phyloP scores from a whole-genome alignment of 2,113 vertebrate species.

The Vulpes ferrilata region DNA sequence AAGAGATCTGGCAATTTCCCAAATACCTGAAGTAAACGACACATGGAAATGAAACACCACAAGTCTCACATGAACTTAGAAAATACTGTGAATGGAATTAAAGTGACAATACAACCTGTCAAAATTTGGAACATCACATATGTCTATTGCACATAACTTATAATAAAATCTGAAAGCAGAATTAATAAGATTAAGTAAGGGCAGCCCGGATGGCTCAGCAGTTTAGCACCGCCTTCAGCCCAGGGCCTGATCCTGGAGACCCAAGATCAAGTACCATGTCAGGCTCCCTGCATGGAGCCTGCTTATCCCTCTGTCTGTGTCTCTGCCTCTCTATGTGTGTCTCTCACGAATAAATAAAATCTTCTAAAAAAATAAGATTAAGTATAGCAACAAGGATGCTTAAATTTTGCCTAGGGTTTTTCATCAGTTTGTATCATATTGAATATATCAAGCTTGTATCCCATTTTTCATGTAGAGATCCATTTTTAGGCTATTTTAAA shows the following conservation, averaged over 20 bases:
- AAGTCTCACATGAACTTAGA: background rate
- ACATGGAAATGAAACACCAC: background rate
- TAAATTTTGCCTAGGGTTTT: background rate
- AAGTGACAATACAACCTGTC: background rate
- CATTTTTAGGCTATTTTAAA: background rate
- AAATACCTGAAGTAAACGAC: background rate
- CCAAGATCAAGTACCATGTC: no score
- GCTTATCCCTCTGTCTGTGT: no score
- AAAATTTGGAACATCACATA: background rate
- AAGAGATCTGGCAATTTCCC: background rate
- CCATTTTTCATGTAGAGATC: background rate
- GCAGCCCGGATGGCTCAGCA: no score
- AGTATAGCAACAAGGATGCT: background rate
- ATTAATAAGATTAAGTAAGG: background rate
- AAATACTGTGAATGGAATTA: constrained; percentile 1
- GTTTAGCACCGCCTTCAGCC: no score
- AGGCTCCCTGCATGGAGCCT: no score
- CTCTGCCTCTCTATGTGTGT: no score
- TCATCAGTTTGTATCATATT: background rate
- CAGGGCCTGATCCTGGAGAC: no score
- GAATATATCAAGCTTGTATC: background rate
- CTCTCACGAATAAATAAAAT: no score
- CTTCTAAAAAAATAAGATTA: background rate
- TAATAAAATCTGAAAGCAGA: constrained; percentile 6
- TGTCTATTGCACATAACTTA: background rate